Percentiles rank a stretch among this genome's conserved stretches.
These are phyloP conservation scores for Trisateles emortualis DNA, from an alignment of 2,888 invertebrate species.

Conservation along the genomic window DNA sequence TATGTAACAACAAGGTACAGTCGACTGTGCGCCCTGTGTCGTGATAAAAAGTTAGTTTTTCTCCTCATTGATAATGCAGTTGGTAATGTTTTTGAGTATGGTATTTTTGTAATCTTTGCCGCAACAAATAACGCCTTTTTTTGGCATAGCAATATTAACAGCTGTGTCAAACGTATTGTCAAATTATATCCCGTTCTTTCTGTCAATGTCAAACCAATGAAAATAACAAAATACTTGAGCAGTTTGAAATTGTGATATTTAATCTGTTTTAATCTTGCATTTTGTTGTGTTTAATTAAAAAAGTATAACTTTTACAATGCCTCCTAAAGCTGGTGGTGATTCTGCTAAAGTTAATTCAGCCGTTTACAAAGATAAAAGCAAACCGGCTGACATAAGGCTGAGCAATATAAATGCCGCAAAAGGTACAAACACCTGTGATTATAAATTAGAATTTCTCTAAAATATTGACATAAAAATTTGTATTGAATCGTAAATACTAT, in stretches of 20 bases:
- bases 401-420: slow-evolving; percentile 99
- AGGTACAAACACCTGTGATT: slow-evolving; percentile 88
- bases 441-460: slow-evolving; percentile 16
- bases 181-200: neutral
- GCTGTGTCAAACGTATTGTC: too few species aligned
- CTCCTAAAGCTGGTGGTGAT: slow-evolving; percentile 83
- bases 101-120: too few species aligned
- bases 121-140: too few species aligned
- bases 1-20: too few species aligned
- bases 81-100: too few species aligned
- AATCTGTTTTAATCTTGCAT: slow-evolving; percentile 51
- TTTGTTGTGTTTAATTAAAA: slow-evolving; percentile 22
- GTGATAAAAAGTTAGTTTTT: too few species aligned
- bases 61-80: too few species aligned
- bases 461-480: slow-evolving; percentile 1
- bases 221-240: slow-evolving; percentile 4
- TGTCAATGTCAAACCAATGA: slow-evolving; percentile 4
- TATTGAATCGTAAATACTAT: neutral
- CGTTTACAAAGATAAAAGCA: slow-evolving; percentile 96
- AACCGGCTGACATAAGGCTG: slow-evolving; percentile 96
- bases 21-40: too few species aligned
- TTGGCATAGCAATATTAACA: neutral
- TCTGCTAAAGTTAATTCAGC: slow-evolving; percentile 77
- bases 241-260: slow-evolving; percentile 2
- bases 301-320: slow-evolving; percentile 59